Percentiles rank a stretch among this genome's conserved stretches.
Conservation (phyloP, 2,797 vertebrate genomes). For the Mus minutoides region DNA sequence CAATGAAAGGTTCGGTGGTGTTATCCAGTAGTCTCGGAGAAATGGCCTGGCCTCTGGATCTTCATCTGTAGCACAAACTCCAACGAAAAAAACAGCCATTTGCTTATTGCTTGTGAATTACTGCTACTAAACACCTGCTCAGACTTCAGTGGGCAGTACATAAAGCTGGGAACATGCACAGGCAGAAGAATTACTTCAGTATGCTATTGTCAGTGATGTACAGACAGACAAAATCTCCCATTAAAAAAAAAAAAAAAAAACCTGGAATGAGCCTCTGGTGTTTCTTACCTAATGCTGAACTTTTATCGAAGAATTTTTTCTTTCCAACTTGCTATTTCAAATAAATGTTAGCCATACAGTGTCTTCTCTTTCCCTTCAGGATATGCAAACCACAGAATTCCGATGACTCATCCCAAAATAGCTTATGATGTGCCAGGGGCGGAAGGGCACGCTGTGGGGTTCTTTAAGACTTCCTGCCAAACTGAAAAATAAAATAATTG, state of each 20-base stretch:
- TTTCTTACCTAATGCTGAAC: slow-evolving; percentile 81
- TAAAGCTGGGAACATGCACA: background rate
- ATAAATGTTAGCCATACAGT: slow-evolving; percentile 83
- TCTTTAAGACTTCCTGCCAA: slow-evolving; percentile 89
- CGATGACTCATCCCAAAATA: slow-evolving; percentile 88
- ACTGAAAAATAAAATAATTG: slow-evolving; percentile 80
- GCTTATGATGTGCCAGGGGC: slow-evolving; percentile 85
- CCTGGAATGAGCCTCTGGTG: slow-evolving; percentile 45
- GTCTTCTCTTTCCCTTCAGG: slow-evolving; percentile 85
- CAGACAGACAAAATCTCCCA: slow-evolving; percentile 33
- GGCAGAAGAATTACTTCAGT: background rate
- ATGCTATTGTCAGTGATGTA: background rate
- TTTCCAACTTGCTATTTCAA: slow-evolving; percentile 77
- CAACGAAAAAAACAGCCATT: background rate
- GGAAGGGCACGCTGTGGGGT: slow-evolving; percentile 88
- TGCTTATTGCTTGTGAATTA: background rate
- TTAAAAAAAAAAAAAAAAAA: too few species aligned
- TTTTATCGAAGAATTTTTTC: slow-evolving; percentile 80
- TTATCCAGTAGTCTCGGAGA: background rate
- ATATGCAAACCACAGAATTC: slow-evolving; percentile 91
- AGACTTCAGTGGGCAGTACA: background rate
- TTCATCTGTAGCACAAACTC: background rate
- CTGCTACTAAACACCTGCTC: background rate
- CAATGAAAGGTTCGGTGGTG: background rate
- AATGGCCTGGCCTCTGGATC: background rate